Evolutionary conservation across 2,797 vertebrate species (phyloP), one percentile per base, ranked within the genome.

Genomic region (Manis pentadactyla): DNA sequence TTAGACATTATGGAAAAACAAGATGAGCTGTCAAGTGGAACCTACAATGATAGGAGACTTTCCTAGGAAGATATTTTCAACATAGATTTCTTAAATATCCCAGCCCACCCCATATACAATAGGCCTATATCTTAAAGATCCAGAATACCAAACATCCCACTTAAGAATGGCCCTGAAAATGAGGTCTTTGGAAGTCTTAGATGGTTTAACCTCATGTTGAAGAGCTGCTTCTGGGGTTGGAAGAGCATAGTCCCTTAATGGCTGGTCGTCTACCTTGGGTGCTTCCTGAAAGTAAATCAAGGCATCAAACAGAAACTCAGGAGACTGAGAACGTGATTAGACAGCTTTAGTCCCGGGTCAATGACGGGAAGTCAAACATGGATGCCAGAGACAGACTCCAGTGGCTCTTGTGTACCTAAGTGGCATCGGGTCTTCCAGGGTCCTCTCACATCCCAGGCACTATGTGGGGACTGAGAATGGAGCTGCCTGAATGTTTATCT

Each of bases 1-100:
- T 85, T 88, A 73, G n/a, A 74, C 39, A 77, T 90, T 64, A 49
- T n/a, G 17, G 34, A 59, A 94, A 94, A 8, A 75, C 90, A 93
- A 87, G 12, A 95, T 46, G 19, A 90, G 18, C 37, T 81, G 2
- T 82, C 55, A 73, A 34, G 66, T 68, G 21, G 25, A 96, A 31
- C 51, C 7, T 59, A 37, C 8, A 69, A 29, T 25, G 14, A 14
- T 37, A 69, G 7, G 31, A 93, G 51, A 11, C 34, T 75, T 81
- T 51, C 34, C 18, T 39, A 77, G 51, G 23, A 87, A 94, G 9
- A 39, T 37, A 64, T 59, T 81, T 94, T 82, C 69, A 53, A 61
- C 14, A 68, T 1, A 69, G 21, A 4, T 82, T 57, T 91, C 27
- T 59, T 59, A 90, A 90, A 49, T 61, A 68, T 2, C 9, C 21